Conservation (phyloP, 2,888 invertebrate genomes). For the Lasioglossum marginatum region DNA sequence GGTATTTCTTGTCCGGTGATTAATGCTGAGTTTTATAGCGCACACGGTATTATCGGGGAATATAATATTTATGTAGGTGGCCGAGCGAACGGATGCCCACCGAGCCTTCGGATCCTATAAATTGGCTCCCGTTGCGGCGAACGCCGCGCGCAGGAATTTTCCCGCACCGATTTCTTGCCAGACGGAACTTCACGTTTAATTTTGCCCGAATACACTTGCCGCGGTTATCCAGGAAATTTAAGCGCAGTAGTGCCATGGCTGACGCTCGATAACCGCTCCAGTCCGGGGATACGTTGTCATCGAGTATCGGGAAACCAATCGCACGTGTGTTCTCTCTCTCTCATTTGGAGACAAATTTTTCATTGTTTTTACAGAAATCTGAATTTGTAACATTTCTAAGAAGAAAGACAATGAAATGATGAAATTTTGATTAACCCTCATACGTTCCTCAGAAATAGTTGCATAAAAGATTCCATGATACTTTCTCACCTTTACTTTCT, state of each 20-base stretch:
- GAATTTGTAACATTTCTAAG: no score
- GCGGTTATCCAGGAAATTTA: not conserved
- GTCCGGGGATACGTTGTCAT: not conserved
- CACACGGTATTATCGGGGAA: constrained; percentile 43
- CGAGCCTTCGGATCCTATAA: not conserved
- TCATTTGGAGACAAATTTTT: no score
- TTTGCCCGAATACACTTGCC: not conserved
- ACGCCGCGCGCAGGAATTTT: not conserved
- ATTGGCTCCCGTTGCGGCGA: constrained; percentile 6
- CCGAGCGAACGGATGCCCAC: constrained; percentile 13
- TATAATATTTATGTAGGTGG: constrained; percentile 53
- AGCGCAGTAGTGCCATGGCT: not conserved
- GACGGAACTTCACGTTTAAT: not conserved
- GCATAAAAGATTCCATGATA: no score
- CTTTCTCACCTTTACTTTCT: no score
- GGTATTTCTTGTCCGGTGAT: constrained; percentile 63
- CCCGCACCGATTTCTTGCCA: constrained; percentile 5
- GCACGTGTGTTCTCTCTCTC: not conserved
- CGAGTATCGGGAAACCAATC: not conserved
- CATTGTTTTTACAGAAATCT: no score
- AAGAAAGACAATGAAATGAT: no score
- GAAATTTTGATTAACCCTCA: no score
- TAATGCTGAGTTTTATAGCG: constrained; percentile 61
- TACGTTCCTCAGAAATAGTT: no score
- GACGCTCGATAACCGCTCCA: not conserved